Conservation (phyloP, 2,888 invertebrate species). For the Vanessa cardui region DNA sequence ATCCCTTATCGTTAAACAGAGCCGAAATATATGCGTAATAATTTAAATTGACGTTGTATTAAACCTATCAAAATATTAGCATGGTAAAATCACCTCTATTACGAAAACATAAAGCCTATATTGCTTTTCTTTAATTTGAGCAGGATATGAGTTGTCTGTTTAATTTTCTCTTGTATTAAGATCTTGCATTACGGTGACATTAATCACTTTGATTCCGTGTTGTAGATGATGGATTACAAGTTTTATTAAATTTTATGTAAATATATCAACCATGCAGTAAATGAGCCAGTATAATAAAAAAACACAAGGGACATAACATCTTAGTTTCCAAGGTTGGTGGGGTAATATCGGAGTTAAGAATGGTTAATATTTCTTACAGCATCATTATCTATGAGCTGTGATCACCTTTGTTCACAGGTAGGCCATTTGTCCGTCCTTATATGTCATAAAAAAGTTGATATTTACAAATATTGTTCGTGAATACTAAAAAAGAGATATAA, state of each 20-base stretch:
- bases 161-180: not conserved
- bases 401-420: too few relatives aligned
- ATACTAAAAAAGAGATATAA: too few relatives aligned
- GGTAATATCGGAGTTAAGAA: too few relatives aligned
- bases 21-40: not conserved
- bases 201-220: not conserved
- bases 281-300: too few relatives aligned
- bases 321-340: too few relatives aligned
- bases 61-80: not conserved
- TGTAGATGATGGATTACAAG: not conserved
- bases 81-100: not conserved
- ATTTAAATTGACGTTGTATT: not conserved
- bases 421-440: too few relatives aligned
- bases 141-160: not conserved
- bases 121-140: not conserved
- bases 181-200: conserved; percentile 2
- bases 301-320: too few relatives aligned
- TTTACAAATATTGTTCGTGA: too few relatives aligned
- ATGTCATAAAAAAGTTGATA: too few relatives aligned
- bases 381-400: too few relatives aligned
- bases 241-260: conserved; percentile 5
- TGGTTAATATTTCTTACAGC: too few relatives aligned
- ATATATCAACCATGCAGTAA: not conserved
- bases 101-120: not conserved
- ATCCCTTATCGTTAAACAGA: too few relatives aligned